Base-by-base conservation (phyloP, 2,888 invertebrate genomes). In the Carterocephalus palaemon region DNA sequence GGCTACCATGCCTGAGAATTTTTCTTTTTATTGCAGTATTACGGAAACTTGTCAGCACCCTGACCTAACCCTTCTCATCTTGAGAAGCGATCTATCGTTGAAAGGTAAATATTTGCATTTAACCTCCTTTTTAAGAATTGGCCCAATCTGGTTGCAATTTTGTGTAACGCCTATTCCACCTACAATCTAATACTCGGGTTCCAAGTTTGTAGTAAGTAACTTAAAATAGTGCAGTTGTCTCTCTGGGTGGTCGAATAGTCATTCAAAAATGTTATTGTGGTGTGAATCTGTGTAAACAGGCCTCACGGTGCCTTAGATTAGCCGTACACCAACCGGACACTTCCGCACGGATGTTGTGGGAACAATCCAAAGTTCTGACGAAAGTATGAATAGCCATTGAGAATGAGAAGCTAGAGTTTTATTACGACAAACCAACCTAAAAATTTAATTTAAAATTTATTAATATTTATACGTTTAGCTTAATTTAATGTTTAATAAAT, bases 191-290 rank as follows among this genome's bases (percentile, higher is more conserved):
- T n/a, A n/a, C n/a, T n/a, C n/a, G n/a, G n/a, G n/a, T n/a, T n/a
- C n/a, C n/a, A n/a, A n/a, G n/a, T n/a, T n/a, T n/a, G n/a, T n/a
- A n/a, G n/a, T n/a, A n/a, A n/a, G n/a, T n/a, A n/a, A n/a, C n/a
- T n/a, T n/a, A n/a, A n/a, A n/a, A n/a, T n/a, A n/a, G n/a, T n/a
- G n/a, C n/a, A n/a, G n/a, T n/a, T n/a, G n/a, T n/a, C 83, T 64
- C 81, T 61, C 77, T 85, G 85, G 85, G 86, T 86, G 86, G 86
- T 77, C 85, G 85, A 84, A 75, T 84, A 67, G 58, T 57, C 64
- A 67, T 72, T 76, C 70, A 70, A 59, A 55, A 60, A 57, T 55
- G 53, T 57, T 59, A 60, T 65, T 67, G 68, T 67, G 54, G 61
- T 53, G 49, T 50, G 61, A 61, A 65, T 70, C 63, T 68, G 67